Evolutionary conservation across 2,113 vertebrate genomes (phyloP), one percentile per base, ranked within the genome.

Genomic region (Indicator maculatus): DNA sequence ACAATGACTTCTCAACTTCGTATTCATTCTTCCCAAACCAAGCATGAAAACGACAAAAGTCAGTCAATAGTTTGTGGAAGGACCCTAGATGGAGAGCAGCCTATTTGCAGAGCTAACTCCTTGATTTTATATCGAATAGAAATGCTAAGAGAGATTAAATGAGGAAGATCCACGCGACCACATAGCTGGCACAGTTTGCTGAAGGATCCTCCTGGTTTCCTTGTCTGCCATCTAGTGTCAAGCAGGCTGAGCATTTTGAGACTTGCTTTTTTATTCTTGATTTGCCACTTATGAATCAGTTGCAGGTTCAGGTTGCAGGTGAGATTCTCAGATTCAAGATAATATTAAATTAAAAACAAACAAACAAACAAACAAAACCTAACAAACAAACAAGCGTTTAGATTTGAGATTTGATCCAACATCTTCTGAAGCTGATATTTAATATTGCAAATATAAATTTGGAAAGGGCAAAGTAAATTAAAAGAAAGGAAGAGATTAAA

Each of bases 161-260:
- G 79, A 58, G 83, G 83, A 86, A 53, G 33, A 80, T 24, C 59
- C 58, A 58, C 39, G n/a, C 45, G 74, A 65, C 6, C 23, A 24
- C 6, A 19, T 15, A 17, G 33, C 24, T 74, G 19, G 33, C 28
- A 64, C 7, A 41, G 13, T 44, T 83, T 67, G 28, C 27, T 72
- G 30, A 21, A 60, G 44, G 12, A 86, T 78, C 53, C 78, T 93
- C 76, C 47, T 65, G 21, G 70, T 79, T 94, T 66, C 63, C 41
- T 96, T 86, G 63, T 89, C 92, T 94, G 92, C 93, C 95, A 96
- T 77, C 94, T 96, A 95, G 93, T 83, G 95, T 86, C 83, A 78
- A 81, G 38, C 10, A 38, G 30, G 21, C 19, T 83, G 55, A 76
- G 81, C 0, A 60, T 71, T 83, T 64, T 70, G 52, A 80, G 47